phyloP scores from a whole-genome alignment of 1,140 invertebrate genomes.

The Ruditapes philippinarum region DNA sequence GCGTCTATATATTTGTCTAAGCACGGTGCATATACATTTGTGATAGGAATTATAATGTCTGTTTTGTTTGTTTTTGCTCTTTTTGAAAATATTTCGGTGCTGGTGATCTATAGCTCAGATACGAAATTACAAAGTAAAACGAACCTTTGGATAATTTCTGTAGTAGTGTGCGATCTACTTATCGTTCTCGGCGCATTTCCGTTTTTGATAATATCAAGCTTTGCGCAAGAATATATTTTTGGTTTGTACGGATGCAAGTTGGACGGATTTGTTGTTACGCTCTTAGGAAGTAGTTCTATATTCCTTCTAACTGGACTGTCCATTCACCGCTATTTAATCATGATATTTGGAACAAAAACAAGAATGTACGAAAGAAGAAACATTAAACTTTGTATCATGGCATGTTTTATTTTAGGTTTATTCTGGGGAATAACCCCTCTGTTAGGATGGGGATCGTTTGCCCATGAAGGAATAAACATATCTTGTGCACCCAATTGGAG shows the following conservation, averaged over 20 bases:
- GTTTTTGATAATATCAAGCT: too few species aligned
- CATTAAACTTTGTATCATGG: neutral
- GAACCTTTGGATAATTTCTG: conserved; percentile 20
- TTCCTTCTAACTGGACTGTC: too few species aligned
- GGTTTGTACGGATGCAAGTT: conserved; percentile 2
- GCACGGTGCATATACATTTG: too few species aligned
- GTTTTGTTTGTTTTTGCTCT: conserved; percentile 14
- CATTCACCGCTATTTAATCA: conserved; percentile 13
- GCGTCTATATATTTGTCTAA: too few species aligned
- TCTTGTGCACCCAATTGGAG: conserved; percentile 53
- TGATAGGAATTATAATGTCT: conserved; percentile 1
- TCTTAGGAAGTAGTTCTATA: neutral
- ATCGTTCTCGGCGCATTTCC: conserved; percentile 45
- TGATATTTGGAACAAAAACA: neutral
- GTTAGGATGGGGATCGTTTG: conserved; percentile 34
- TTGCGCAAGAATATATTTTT: conserved; percentile 16
- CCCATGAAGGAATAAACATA: conserved; percentile 22
- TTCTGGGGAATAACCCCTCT: conserved; percentile 29
- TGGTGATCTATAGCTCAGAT: neutral
- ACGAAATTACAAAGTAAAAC: neutral
- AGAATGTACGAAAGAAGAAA: neutral
- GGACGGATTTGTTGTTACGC: conserved; percentile 45
- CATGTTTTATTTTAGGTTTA: conserved; percentile 24
- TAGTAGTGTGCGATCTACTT: conserved; percentile 29
- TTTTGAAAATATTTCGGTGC: conserved; percentile 2